Evolutionary conservation across 2,888 invertebrate genomes (phyloP), one percentile per base, ranked within the genome.

Genomic region (Lasiommata megera): DNA sequence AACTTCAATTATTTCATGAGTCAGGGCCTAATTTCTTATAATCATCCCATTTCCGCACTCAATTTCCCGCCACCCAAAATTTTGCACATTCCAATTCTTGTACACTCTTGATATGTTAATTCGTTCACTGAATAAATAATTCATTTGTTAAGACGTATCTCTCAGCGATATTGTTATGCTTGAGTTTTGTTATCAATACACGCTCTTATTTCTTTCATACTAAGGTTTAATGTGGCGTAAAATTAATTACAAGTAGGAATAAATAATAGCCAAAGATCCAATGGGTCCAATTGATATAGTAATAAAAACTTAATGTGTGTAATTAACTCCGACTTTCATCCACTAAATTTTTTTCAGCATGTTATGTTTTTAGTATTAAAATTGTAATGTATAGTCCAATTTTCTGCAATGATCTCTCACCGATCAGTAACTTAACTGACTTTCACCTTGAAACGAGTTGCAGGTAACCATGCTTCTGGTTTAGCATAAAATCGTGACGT

Each of bases 101-200:
- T 71, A 70, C 72, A 74, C 84, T 79, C 83, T 82, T 82, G 84
- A 87, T 87, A 88, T 88, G 87, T 84, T 87, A 88, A 88, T 88
- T 82, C 84, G 74, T 79, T 76, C 77, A 70, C 80, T 83, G 86
- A 84, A 88, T 89, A 88, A 89, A 89, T 87, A 87, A 88, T 87
- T 87, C 84, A 83, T 84, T 83, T 82, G 80, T 80, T 82, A 83
- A 83, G 79, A 79, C 80, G 78, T 83, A 84, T 86, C 82, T 79
- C 79, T 82, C 78, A 68, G 69, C 74, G 76, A 78, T 80, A 77
- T 80, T 79, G 79, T 84, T 79, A 74, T 65, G 65, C 64, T 43
- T n/a, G 28, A 36, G 11, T 31, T 43, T 31, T 17, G 16, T 18
- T 14, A 7, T 7, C n/a, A 14, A 38, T 51, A 47, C 43, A 38